Evolutionary conservation across 2,888 invertebrate species (phyloP).

Genomic region (Lasius fuliginosus): DNA sequence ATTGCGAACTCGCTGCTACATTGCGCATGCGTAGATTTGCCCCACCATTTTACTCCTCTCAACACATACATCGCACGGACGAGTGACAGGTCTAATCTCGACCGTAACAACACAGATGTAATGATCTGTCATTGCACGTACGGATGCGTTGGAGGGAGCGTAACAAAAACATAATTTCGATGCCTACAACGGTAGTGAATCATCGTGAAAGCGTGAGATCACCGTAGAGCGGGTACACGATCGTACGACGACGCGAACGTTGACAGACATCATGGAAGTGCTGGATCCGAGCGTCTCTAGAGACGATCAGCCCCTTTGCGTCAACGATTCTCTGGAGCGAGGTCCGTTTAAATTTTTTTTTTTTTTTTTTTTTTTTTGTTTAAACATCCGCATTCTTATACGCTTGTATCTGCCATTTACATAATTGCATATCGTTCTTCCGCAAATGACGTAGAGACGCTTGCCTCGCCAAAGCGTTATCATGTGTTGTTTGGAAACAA

Average conservation of each 20-base stretch:
- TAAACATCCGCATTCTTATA: not conserved
- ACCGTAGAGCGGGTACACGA: constrained; percentile 18
- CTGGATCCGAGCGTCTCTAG: constrained; percentile 83
- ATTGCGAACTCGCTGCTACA: not conserved
- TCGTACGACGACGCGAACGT: not conserved
- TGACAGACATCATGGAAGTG: constrained; percentile 79
- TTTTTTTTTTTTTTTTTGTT: not conserved
- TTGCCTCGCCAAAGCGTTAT: not conserved
- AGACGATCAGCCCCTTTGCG: constrained; percentile 83
- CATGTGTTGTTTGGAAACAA: constrained; percentile 68
- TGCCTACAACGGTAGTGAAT: constrained; percentile 44
- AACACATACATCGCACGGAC: not conserved
- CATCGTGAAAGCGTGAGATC: constrained; percentile 70
- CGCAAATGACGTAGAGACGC: not conserved
- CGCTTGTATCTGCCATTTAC: not conserved
- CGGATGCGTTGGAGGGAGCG: constrained; percentile 8
- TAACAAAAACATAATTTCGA: constrained; percentile 39
- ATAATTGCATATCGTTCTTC: not conserved
- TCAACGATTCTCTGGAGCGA: constrained; percentile 82
- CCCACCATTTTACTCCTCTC: not conserved
- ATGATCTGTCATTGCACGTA: constrained; percentile 1
- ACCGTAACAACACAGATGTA: not conserved
- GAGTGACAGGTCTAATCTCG: not conserved
- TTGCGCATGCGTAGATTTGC: not conserved
- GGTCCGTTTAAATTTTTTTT: constrained; percentile 69